Conservation (phyloP, 2,113 vertebrate species). For the Ctenomys sociabilis region DNA sequence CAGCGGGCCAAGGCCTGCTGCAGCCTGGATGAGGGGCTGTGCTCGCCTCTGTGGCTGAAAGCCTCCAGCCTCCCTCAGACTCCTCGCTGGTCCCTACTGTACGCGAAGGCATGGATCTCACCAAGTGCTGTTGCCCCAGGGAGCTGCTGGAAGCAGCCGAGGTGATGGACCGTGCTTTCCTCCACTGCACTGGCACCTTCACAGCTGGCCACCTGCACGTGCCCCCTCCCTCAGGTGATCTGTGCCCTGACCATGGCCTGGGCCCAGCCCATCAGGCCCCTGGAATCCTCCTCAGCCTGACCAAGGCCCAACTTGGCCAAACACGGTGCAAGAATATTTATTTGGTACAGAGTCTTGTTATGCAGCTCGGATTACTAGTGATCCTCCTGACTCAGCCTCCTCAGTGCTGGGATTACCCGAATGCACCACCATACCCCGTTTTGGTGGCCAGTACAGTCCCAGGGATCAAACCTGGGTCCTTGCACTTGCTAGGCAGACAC, state of each 20-base stretch:
- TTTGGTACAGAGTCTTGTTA: no score
- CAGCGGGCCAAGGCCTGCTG: not conserved
- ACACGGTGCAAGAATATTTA: not conserved
- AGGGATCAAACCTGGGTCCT: no score
- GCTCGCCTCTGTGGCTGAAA: not conserved
- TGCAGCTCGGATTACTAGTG: no score
- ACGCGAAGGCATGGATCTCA: no score
- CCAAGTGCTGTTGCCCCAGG: no score
- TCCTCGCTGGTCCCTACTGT: not conserved
- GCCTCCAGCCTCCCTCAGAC: not conserved
- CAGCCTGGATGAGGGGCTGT: not conserved
- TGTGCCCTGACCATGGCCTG: no score
- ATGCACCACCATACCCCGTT: no score
- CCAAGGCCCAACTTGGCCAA: not conserved
- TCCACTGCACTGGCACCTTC: not conserved
- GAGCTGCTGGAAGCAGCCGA: no score
- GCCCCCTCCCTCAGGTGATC: not conserved
- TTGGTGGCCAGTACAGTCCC: no score
- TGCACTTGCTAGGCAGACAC: no score
- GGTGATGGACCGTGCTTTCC: not conserved
- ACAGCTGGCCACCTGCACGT: not conserved
- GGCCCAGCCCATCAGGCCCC: rapidly evolving
- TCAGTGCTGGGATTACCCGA: no score
- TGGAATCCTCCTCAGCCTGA: not conserved
- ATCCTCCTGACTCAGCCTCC: no score